These are phyloP conservation scores for Oophaga sylvatica DNA, from an alignment of 2,797 vertebrate species.

Conservation along the genomic window DNA sequence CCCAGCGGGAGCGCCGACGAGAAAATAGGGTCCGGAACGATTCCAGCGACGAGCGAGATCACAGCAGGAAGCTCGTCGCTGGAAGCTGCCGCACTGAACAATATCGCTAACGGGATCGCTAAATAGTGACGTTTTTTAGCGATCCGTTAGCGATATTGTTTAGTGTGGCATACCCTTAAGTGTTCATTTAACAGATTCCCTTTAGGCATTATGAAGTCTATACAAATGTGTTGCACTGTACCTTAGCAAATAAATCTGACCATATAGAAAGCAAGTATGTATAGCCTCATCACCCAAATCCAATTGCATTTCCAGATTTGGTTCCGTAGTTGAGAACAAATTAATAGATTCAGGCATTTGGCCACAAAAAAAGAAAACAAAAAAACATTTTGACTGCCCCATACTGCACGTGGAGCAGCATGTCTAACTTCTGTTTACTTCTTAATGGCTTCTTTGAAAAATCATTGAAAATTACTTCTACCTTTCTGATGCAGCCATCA, in stretches of 20 bases:
- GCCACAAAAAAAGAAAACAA: not conserved
- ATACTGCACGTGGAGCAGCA: not conserved
- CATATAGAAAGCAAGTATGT: not conserved
- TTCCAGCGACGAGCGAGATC: no score
- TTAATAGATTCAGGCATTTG: not conserved
- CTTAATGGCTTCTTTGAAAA: not conserved
- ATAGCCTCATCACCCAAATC: not conserved
- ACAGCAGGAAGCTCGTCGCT: no score
- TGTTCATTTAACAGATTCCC: no score
- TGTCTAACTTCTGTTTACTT: not conserved
- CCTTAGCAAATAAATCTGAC: not conserved
- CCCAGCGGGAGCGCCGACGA: no score
- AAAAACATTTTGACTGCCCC: not conserved
- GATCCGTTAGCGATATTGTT: no score
- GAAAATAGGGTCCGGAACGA: no score
- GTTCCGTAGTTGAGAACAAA: not conserved
- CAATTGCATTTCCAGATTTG: constrained; percentile 1
- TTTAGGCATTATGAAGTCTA: not conserved
- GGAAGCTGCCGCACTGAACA: no score
- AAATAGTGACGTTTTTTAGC: no score
- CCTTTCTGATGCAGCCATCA: not conserved
- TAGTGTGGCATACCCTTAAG: no score
- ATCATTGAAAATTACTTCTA: not conserved
- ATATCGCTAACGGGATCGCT: no score
- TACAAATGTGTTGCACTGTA: not conserved